Percentiles rank a stretch among this genome's conserved stretches.
Conservation (phyloP, 2,113 vertebrate genomes). For the Daphoenositta chrysoptera region DNA sequence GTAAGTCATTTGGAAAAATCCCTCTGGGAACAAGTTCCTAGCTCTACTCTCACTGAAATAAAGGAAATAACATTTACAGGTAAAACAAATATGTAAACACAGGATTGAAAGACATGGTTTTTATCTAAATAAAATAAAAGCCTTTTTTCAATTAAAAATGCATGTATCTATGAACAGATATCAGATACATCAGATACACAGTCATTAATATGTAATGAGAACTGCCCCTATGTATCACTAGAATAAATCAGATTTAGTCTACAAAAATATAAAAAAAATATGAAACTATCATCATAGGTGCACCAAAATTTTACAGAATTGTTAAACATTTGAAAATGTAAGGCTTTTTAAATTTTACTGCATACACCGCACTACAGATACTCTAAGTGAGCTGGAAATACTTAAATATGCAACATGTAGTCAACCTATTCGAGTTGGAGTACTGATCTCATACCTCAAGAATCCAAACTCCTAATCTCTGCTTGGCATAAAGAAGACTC, state of each 20-base stretch:
- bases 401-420: neutral
- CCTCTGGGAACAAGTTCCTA: neutral
- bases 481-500: neutral
- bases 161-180: neutral
- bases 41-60: neutral
- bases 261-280: neutral
- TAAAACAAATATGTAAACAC: neutral
- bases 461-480: neutral
- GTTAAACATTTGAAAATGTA: neutral
- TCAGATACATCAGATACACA: neutral
- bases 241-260: neutral
- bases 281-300: neutral
- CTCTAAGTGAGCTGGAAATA: neutral
- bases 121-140: neutral
- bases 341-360: neutral
- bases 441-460: neutral
- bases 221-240: neutral
- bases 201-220: neutral
- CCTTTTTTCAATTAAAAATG: neutral
- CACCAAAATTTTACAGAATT: neutral
- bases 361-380: neutral
- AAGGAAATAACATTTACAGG: neutral
- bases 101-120: neutral
- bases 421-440: fast-evolving
- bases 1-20: neutral